Base-by-base conservation (phyloP, 2,888 invertebrate genomes). In the Temnothorax ravouxi region DNA sequence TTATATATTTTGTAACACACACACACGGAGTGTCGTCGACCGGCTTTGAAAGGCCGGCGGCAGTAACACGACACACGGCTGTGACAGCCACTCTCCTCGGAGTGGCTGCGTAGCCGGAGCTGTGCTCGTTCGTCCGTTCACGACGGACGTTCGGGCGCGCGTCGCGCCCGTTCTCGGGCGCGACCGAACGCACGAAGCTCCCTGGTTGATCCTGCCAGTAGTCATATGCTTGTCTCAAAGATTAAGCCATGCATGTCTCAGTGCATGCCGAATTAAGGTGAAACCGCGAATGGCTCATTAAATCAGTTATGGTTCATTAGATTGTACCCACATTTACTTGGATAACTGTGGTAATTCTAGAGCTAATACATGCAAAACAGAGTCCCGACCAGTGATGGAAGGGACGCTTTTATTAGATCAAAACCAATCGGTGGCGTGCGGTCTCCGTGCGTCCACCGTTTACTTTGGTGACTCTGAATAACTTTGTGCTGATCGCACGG, bases 161-260 rank as follows among this genome's bases (percentile, higher is more conserved):
- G 25, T 25, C 25, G 25, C 25, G 25, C 25, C 1, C 25, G 25
- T 1, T 25, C 25, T 25, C 25, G 25, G 25, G 25, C 29, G 13
- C 18, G 41, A 41, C 11, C 41, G 41, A 41, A 41, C 41, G 41
- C 41, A 41, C 41, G 11, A 41, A 41, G 41, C 41, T 41, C 41
- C 86, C 89, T 91, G 95, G 95, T 95, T 95, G 95, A 95, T 95
- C 95, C 95, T 95, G 95, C 95, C 95, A 95, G 95, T 95, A 95
- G 94, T 96, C 95, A 96, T 96, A 96, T 96, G 96, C 96, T 52
- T 96, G 95, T 96, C 95, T 96, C 96, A 96, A 52, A 96, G 95
- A 96, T 96, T 96, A 95, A 96, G 96, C 96, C 96, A 96, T 96
- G 96, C 96, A 96, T 96, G 96, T 96, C 95, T 96, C 95, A 96